Base-by-base conservation (phyloP, 2,113 vertebrate genomes). In the Laticauda laticaudata region DNA sequence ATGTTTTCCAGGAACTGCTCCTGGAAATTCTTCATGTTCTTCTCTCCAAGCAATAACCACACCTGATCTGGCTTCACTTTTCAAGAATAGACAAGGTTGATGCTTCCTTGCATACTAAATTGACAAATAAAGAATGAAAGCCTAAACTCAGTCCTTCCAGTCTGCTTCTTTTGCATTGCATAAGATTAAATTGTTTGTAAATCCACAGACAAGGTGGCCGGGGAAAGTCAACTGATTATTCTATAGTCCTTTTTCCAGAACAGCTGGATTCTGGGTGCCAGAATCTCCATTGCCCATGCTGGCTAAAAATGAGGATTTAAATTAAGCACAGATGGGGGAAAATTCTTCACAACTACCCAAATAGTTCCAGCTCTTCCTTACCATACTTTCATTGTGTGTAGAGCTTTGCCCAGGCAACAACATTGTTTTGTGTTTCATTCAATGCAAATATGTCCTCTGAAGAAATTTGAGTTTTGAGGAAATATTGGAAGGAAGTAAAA, bases 161-260 rank as follows among this genome's bases (percentile, higher is more conserved):
- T 91, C 56, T 64, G 0, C 6, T 89, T 75, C 48, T 61, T 57
- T 93, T 93, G 1, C 93, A 94, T 29, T 24, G n/a, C 26, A 1
- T 90, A 87, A 91, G 95, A 59, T 64, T 88, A 92, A 89, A 39
- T 53, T 10, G 26, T 34, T 51, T 21, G 51, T 90, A 39, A 89
- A 91, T 90, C 88, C 87, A 59, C 3, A 39, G 23, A 23, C 2
- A 14, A 64, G 89, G 56, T n/a, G 87, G 51, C 39, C 75, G 55
- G 87, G 92, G 81, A 87, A 26, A 87, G 92, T 51, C 53, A 94
- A 6, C 0, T 51, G 10, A 12, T 51, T 56, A 26, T 39, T 61
- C 59, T 43, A 1, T 0, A 15, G 93, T 39, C 0, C 0, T 81
- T 81, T 57, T 61, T 26, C 64, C 12, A 69, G 64, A 34, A n/a